These are phyloP conservation scores for Kradibia gibbosae DNA, from an alignment of 1,140 invertebrate genomes.

Conservation along the genomic window DNA sequence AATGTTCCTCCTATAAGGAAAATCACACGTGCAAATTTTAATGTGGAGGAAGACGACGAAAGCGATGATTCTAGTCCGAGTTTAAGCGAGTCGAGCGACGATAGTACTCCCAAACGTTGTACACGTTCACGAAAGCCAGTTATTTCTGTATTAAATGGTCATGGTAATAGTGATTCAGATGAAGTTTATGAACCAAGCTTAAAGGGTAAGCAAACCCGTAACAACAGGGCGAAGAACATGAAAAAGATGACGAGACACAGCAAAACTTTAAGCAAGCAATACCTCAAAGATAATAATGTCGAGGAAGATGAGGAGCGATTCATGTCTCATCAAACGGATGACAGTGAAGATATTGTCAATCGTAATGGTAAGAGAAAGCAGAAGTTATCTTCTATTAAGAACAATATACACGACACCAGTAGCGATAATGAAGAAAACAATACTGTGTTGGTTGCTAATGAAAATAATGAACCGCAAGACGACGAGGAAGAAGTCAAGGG, in stretches of 20 bases:
- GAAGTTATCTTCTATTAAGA: neutral
- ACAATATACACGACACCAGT: conserved; percentile 13
- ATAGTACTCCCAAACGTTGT: conserved; percentile 59
- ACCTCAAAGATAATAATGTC: conserved; percentile 46
- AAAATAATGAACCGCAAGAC: neutral
- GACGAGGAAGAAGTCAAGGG: conserved; percentile 31
- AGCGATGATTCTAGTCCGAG: conserved; percentile 26
- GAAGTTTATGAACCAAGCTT: conserved; percentile 64
- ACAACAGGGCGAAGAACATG: conserved; percentile 62
- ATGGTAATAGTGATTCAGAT: conserved; percentile 65
- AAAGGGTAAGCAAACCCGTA: conserved; percentile 61
- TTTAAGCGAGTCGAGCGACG: conserved; percentile 64
- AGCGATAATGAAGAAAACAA: conserved; percentile 52
- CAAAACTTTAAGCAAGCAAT: conserved; percentile 55
- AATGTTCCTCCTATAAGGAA: conserved; percentile 53
- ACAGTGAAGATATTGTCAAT: conserved; percentile 38
- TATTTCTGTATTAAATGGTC: conserved; percentile 13
- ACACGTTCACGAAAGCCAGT: conserved; percentile 56
- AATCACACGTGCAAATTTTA: conserved; percentile 40
- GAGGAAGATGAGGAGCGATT: conserved; percentile 54
- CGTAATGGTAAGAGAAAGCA: conserved; percentile 13
- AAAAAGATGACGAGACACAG: conserved; percentile 59
- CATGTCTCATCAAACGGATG: conserved; percentile 47
- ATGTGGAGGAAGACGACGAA: conserved; percentile 55
- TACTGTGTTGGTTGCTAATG: conserved; percentile 47